phyloP scores from a whole-genome alignment of 1,140 invertebrate genomes.

The Ditylenchus dipsaci region DNA sequence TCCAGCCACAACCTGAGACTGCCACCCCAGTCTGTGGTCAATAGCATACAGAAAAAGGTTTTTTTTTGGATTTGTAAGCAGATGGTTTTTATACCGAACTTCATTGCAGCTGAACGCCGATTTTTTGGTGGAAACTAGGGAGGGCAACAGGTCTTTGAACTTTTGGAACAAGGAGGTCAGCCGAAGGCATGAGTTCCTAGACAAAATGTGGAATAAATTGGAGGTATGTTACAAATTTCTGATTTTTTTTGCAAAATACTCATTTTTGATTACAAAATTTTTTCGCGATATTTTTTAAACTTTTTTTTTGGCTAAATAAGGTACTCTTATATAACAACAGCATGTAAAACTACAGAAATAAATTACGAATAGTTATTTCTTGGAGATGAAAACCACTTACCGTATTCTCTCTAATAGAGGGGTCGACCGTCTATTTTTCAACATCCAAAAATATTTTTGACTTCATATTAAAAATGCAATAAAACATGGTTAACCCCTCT shows the following conservation, averaged over 20 bases:
- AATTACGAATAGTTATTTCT: too few relatives aligned
- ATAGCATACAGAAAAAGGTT: conserved; percentile 28
- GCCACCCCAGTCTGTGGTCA: conserved; percentile 18
- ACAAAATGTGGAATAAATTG: conserved; percentile 21
- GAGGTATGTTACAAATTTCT: conserved; percentile 34
- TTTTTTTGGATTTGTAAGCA: neutral
- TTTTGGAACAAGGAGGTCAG: conserved; percentile 27
- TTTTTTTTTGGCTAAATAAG: too few relatives aligned
- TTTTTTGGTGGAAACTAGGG: conserved; percentile 26
- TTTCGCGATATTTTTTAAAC: too few relatives aligned
- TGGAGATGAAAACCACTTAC: too few relatives aligned
- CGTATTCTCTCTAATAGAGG: too few relatives aligned
- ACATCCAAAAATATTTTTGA: too few relatives aligned
- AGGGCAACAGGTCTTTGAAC: conserved; percentile 24
- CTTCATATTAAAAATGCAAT: too few relatives aligned
- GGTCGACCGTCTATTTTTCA: too few relatives aligned
- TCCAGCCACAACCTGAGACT: conserved; percentile 11
- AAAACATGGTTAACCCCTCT: too few relatives aligned
- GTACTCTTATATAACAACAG: too few relatives aligned
- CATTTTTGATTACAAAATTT: too few relatives aligned
- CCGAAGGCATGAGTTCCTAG: conserved; percentile 11
- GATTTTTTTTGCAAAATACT: neutral
- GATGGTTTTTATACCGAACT: neutral
- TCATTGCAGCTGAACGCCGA: conserved; percentile 25
- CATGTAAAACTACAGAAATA: too few relatives aligned